A percentile compares a stretch with the other conserved stretches of the same genome.
Conservation (phyloP, 30 jellyfish, hydroid and myxozoan species). For the Catostylus mosaicus region DNA sequence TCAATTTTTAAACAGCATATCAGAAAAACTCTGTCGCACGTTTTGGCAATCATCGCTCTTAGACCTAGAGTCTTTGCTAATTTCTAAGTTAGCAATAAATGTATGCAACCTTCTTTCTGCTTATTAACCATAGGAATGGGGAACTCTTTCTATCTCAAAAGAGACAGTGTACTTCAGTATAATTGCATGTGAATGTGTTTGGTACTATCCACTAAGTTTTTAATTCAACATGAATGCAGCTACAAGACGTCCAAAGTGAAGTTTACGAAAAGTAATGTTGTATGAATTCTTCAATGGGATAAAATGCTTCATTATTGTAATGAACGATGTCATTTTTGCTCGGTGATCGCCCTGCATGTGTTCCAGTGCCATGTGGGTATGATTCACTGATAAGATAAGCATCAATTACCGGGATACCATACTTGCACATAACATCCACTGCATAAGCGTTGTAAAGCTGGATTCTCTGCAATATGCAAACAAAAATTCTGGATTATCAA, state of each 20-base stretch:
- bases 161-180: not conserved
- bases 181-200: too few relatives aligned
- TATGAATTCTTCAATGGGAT: slow-evolving; percentile 68
- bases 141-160: too few relatives aligned
- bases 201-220: too few relatives aligned
- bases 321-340: slow-evolving; percentile 77
- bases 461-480: slow-evolving; percentile 55
- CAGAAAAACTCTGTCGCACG: too few relatives aligned
- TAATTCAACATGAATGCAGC: too few relatives aligned
- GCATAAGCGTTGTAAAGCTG: slow-evolving; percentile 84
- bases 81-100: too few relatives aligned
- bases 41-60: too few relatives aligned
- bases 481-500: not conserved
- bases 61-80: too few relatives aligned
- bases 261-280: slow-evolving; percentile 4
- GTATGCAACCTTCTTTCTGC: too few relatives aligned
- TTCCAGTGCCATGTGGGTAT: slow-evolving; percentile 82
- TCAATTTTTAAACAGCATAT: too few relatives aligned
- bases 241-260: too few relatives aligned
- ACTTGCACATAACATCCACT: slow-evolving; percentile 57
- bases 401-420: slow-evolving; percentile 60
- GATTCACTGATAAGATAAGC: slow-evolving; percentile 72
- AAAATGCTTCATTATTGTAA: slow-evolving; percentile 79
- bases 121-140: too few relatives aligned
- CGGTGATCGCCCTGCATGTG: slow-evolving; percentile 65